Evolutionary conservation across 2,888 invertebrate species (phyloP), one percentile per base, ranked within the genome.

Genomic region (Diadromus collaris): DNA sequence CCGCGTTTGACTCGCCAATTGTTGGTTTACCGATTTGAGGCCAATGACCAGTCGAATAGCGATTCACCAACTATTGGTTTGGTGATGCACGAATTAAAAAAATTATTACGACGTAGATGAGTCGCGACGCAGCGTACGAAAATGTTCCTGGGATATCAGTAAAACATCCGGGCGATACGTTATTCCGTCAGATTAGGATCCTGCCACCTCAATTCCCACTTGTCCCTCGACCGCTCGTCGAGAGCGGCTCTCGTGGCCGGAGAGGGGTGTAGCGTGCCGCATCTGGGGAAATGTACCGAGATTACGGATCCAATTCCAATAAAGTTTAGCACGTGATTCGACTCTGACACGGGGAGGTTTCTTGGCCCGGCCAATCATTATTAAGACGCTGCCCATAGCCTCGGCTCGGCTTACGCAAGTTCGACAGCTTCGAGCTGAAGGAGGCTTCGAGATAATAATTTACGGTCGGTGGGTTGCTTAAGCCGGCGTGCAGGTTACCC

Each of bases 291-390:
- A 87, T 88, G 86, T 87, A 85, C 87, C 85, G 88, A 89, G 89
- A 88, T 89, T 88, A 89, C 89, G 86, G 87, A 86, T 87, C 87
- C 89, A 88, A 88, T 89, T 89, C 89, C 89, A 88, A 89, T 89
- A 88, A 88, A 89, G 88, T 88, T 89, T 86, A 82, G 86, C 84
- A 88, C 89, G 88, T 88, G 89, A 88, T 87, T 76, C 83, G 89
- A 89, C 87, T 38, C 16, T 89, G 85, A 86, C 85, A 84, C 84
- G 1, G 84, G 80, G 83, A 85, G 87, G 87, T 86, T 70, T 41
- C 69, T 60, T 41, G 63, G 69, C 76, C 67, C 65, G 60, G 76
- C 79, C 79, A 79, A 79, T 79, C 76, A 74, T 79, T 79, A 79
- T 70, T 79, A 77, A 77, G 79, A 70, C 73, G 73, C 64, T 48